A percentile compares a stretch with the other conserved stretches of the same genome.
These are phyloP conservation scores for Triplophysa yarkandensis DNA, from an alignment of 2,797 vertebrate genomes.

Conservation along the genomic window DNA sequence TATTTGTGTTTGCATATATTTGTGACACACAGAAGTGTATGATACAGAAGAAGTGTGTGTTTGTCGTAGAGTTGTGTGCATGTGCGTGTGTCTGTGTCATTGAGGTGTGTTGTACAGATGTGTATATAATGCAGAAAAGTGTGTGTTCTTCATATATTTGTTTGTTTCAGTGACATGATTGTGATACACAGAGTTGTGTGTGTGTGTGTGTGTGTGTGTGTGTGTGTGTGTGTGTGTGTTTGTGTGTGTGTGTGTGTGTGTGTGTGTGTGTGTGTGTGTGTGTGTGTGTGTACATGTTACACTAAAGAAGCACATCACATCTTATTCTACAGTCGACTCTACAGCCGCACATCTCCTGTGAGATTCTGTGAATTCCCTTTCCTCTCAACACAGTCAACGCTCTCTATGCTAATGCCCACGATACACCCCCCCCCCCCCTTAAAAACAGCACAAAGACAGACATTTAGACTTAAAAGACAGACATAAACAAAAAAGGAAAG, in stretches of 20 bases:
- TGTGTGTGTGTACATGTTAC: conserved; percentile 18
- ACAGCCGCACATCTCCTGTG: conserved; percentile 34
- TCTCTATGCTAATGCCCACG: conserved; percentile 70
- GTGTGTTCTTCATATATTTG: too few species aligned
- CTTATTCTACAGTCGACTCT: conserved; percentile 80
- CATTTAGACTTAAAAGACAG: conserved; percentile 77
- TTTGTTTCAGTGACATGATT: too few species aligned
- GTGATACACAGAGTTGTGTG: conserved; percentile 38
- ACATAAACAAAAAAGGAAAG: conserved; percentile 72
- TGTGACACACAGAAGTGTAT: too few species aligned
- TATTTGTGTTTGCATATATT: too few species aligned
- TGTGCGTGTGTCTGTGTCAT: too few species aligned
- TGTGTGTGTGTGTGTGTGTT: not conserved
- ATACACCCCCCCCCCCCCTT: conserved; percentile 59
- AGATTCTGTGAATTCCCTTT: conserved; percentile 34
- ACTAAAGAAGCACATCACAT: conserved; percentile 80
- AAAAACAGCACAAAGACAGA: conserved; percentile 66
- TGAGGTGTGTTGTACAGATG: too few species aligned
- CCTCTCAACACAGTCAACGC: conserved; percentile 58
- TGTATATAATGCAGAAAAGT: too few species aligned
- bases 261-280: not conserved
- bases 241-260: conserved; percentile 33
- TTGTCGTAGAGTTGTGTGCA: too few species aligned
- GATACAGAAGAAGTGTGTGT: too few species aligned
- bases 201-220: conserved; percentile 45